Evolutionary conservation across 2,888 invertebrate genomes (phyloP).

Genomic region (Oeneis ivallda): DNA sequence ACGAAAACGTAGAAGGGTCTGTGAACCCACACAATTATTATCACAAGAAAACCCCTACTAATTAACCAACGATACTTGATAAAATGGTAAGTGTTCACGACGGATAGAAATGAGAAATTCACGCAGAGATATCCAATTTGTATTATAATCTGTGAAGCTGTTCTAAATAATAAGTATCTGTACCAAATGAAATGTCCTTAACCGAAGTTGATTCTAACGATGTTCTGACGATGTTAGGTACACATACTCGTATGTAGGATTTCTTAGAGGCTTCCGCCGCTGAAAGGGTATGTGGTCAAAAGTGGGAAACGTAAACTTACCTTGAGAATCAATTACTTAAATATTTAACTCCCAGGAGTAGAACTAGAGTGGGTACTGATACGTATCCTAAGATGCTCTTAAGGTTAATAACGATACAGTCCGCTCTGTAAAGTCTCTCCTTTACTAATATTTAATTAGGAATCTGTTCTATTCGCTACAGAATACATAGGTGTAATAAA

Average conservation of each 20-base stretch:
- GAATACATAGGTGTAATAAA: conserved; percentile 9
- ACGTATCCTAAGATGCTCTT: conserved; percentile 50
- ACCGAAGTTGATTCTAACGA: conserved; percentile 14
- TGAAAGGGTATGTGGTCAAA: conserved; percentile 77
- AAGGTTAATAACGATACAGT: conserved; percentile 45
- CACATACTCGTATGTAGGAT: conserved; percentile 43
- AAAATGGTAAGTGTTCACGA: too few species aligned
- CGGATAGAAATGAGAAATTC: too few species aligned
- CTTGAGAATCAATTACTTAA: conserved; percentile 74
- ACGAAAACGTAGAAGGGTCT: too few species aligned
- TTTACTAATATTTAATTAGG: conserved; percentile 36
- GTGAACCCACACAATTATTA: too few species aligned
- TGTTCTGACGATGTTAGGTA: conserved; percentile 47
- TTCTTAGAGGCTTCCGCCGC: conserved; percentile 70
- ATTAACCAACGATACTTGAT: too few species aligned
- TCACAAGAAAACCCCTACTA: too few species aligned
- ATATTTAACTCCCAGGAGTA: conserved; percentile 66
- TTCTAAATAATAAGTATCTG: too few species aligned
- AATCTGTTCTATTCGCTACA: conserved; percentile 26
- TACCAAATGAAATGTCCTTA: conserved; percentile 1
- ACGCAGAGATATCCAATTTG: too few species aligned
- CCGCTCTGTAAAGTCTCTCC: conserved; percentile 27
- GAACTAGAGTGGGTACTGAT: conserved; percentile 38
- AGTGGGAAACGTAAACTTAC: conserved; percentile 63
- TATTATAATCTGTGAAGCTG: too few species aligned